Conservation (phyloP, 2,113 vertebrate species). For the Emydura subglobosa region DNA sequence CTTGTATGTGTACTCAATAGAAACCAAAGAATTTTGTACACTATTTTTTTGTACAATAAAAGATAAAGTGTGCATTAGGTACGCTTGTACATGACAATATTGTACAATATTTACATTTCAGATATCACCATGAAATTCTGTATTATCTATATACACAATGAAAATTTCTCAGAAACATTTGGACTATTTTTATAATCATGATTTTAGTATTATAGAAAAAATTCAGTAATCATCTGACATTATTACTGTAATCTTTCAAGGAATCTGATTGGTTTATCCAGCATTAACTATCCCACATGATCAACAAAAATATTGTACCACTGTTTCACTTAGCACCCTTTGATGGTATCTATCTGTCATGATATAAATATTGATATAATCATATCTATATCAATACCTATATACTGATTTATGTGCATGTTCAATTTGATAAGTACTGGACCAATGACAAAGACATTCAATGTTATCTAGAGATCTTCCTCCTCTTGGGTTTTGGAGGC, state of each 20-base stretch:
- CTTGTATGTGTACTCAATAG: slow-evolving; percentile 94
- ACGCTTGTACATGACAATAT: slow-evolving; percentile 99
- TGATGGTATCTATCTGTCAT: slow-evolving; percentile 75
- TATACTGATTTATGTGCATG: slow-evolving; percentile 72
- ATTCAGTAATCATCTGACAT: slow-evolving; percentile 90
- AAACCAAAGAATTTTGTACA: slow-evolving; percentile 98
- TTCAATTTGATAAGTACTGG: slow-evolving; percentile 78
- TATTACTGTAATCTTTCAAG: slow-evolving; percentile 82
- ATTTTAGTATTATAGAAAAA: slow-evolving; percentile 95
- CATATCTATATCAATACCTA: slow-evolving; percentile 71
- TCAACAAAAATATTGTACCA: slow-evolving; percentile 79
- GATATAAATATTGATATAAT: slow-evolving; percentile 74
- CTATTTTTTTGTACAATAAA: slow-evolving; percentile 99
- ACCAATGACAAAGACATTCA: slow-evolving; percentile 87
- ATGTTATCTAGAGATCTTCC: slow-evolving; percentile 99
- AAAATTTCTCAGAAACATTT: slow-evolving; percentile 99
- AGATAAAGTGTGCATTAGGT: slow-evolving; percentile 99
- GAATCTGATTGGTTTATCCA: slow-evolving; percentile 87
- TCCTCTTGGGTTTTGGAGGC: slow-evolving; percentile 97
- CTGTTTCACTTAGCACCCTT: slow-evolving; percentile 82
- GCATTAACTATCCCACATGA: slow-evolving; percentile 82
- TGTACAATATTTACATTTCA: slow-evolving; percentile 99
- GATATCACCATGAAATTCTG: slow-evolving; percentile 96
- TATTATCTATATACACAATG: slow-evolving; percentile 98
- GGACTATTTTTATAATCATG: slow-evolving; percentile 97